phyloP scores from a whole-genome alignment of 1,140 invertebrate species.

The Nasonia longicornis region DNA sequence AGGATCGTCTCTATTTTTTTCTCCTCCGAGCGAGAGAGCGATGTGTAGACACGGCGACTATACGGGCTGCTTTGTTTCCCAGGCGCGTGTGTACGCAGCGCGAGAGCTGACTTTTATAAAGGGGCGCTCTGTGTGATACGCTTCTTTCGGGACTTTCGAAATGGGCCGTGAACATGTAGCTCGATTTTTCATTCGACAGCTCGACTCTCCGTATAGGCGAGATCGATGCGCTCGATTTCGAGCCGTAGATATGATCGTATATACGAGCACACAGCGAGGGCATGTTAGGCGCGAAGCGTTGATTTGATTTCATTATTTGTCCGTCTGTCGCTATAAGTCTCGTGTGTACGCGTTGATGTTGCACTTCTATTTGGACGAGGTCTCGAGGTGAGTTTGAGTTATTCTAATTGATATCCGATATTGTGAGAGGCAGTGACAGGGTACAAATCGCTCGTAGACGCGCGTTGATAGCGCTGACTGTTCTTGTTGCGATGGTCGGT shows the following conservation, averaged over 20 bases:
- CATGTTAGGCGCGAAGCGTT: neutral
- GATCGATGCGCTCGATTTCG: neutral
- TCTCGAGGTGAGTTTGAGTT: neutral
- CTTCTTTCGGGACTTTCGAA: conserved; percentile 20
- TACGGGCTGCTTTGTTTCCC: conserved; percentile 39
- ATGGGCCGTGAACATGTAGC: neutral
- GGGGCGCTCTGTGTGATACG: conserved; percentile 12
- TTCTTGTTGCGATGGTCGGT: too few relatives aligned
- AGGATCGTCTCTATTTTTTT: conserved; percentile 26
- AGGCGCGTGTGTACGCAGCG: neutral
- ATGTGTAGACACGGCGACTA: neutral
- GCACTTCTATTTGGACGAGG: too few relatives aligned
- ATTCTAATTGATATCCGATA: neutral
- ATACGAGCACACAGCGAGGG: too few relatives aligned
- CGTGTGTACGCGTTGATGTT: neutral
- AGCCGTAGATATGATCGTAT: neutral
- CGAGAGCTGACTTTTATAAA: conserved; percentile 11
- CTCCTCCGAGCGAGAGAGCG: neutral
- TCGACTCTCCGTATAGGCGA: neutral
- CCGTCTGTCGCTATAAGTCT: neutral
- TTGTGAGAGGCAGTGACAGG: too few relatives aligned
- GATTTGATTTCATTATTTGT: conserved; percentile 4
- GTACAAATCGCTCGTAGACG: too few relatives aligned
- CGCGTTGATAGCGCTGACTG: too few relatives aligned
- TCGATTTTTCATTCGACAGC: conserved; percentile 25